Evolutionary conservation across 2,888 invertebrate species (phyloP).

Genomic region (Ernsta delagoae): DNA sequence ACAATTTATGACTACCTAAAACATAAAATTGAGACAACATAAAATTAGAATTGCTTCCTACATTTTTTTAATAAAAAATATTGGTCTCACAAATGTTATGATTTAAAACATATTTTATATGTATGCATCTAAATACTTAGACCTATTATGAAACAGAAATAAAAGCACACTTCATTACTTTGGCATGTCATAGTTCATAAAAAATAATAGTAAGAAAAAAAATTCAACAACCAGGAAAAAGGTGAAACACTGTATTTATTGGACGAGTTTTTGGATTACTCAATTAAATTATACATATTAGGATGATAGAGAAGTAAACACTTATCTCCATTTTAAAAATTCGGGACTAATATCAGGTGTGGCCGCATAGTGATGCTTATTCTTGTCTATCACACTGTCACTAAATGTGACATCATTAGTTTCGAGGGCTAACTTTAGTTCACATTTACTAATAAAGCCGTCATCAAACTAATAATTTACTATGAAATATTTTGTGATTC

Average conservation of each 20-base stretch:
- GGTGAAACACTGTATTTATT: neutral
- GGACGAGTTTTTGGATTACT: neutral
- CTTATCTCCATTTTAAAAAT: neutral
- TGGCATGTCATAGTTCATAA: neutral
- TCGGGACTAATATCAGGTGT: no score
- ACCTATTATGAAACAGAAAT: neutral
- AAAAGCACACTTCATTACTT: constrained; percentile 2
- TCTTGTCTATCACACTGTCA: no score
- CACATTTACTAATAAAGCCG: no score
- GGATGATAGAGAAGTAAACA: neutral
- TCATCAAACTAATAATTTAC: no score
- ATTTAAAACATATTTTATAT: neutral
- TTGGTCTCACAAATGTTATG: no score
- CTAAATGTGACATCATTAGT: no score
- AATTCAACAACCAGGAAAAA: neutral
- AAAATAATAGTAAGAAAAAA: neutral
- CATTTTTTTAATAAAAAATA: no score
- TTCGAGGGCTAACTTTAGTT: no score
- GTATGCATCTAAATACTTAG: neutral
- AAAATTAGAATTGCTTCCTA: constrained; percentile 1
- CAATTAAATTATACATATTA: neutral
- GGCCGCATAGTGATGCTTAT: no score
- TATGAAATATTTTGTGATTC: constrained; percentile 2
- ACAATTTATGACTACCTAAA: constrained; percentile 3
- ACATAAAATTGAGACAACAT: constrained; percentile 21